A percentile compares a stretch with the other conserved stretches of the same genome.
Conservation (phyloP, 2,888 invertebrate species). For the Aspidapion aeneum region DNA sequence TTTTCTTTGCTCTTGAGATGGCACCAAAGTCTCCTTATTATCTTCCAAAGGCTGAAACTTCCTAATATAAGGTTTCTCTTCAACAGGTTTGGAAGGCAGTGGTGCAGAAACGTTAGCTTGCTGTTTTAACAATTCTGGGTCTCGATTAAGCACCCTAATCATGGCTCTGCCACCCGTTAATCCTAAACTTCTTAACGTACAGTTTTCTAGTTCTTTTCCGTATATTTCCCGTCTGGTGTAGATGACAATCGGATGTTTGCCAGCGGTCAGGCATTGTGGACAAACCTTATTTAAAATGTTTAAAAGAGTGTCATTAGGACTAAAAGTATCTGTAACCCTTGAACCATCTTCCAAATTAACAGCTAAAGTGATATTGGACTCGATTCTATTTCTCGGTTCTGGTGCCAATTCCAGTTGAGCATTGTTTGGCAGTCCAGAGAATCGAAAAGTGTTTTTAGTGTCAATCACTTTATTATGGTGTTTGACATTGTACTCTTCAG, state of each 20-base stretch:
- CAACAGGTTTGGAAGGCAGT: conserved; percentile 46
- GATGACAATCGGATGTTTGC: conserved; percentile 64
- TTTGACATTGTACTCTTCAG: conserved; percentile 74
- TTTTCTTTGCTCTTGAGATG: no score
- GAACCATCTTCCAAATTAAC: conserved; percentile 74
- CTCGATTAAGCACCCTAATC: conserved; percentile 42
- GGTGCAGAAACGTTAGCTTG: conserved; percentile 71
- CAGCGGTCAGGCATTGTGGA: conserved; percentile 50
- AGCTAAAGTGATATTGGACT: conserved; percentile 67
- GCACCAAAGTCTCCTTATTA: no score
- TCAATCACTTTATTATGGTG: conserved; percentile 80
- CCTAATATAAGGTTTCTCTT: conserved; percentile 44
- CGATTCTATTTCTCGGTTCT: conserved; percentile 57
- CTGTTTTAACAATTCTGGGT: conserved; percentile 59
- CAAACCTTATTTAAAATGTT: conserved; percentile 57
- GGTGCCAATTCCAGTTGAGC: conserved; percentile 82
- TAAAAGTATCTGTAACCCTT: conserved; percentile 58
- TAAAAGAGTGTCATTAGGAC: conserved; percentile 54
- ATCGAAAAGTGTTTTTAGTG: conserved; percentile 72
- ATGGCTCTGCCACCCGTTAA: conserved; percentile 52
- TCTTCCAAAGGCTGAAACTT: conserved; percentile 29
- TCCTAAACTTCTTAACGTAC: conserved; percentile 74
- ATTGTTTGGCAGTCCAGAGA: conserved; percentile 87
- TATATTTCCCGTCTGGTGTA: conserved; percentile 79
- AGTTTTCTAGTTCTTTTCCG: conserved; percentile 62